Conservation (phyloP, 30 jellyfish, hydroid and myxozoan genomes). For the Pelagia noctiluca region DNA sequence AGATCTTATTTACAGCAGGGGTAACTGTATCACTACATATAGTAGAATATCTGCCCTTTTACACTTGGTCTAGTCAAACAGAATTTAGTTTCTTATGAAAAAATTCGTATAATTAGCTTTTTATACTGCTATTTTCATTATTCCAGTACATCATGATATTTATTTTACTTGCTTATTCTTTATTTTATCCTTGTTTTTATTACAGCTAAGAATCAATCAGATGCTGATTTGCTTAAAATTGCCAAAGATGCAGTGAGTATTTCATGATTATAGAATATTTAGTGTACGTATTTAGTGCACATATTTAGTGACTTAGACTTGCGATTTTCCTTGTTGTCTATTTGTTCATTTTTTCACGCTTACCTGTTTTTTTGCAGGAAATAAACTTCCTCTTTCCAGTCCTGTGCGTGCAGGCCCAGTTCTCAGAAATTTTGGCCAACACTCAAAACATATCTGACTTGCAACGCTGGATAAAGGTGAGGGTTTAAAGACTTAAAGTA, state of each 20-base stretch:
- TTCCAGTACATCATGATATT: neutral
- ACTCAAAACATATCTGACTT: conserved; percentile 36
- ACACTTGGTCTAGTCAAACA: too few relatives aligned
- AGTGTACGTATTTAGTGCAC: neutral
- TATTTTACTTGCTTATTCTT: neutral
- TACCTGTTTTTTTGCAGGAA: conserved; percentile 31
- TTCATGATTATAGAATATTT: neutral
- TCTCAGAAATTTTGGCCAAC: conserved; percentile 51
- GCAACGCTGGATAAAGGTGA: conserved; percentile 83
- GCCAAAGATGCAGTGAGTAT: conserved; percentile 67
- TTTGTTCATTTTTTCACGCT: neutral
- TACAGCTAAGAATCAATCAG: conserved; percentile 50
- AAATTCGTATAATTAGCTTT: conserved; percentile 11
- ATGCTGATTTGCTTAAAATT: conserved; percentile 26
- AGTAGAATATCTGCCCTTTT: too few relatives aligned
- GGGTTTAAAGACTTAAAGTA: neutral
- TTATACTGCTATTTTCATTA: conserved; percentile 3
- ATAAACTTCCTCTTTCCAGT: conserved; percentile 81
- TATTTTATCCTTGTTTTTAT: neutral
- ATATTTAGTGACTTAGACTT: neutral
- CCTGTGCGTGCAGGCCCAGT: conserved; percentile 75
- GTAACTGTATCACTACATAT: too few relatives aligned
- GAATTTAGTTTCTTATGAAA: too few relatives aligned
- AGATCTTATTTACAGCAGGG: too few relatives aligned
- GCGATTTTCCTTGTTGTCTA: neutral